Conservation (phyloP, 2,797 vertebrate species). For the Enteromius unitaeniatus region DNA sequence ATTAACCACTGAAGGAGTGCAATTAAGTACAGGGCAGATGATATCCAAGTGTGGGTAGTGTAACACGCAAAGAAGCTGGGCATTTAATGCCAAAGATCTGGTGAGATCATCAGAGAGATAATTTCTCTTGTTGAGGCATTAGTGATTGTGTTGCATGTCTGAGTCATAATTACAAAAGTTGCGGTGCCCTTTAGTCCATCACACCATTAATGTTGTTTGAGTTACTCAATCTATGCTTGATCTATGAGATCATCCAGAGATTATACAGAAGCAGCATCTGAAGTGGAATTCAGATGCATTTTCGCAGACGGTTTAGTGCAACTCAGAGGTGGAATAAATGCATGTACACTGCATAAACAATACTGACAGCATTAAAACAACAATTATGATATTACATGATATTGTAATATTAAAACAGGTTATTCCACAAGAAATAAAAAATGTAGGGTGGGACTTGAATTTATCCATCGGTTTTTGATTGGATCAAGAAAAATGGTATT, state of each 20-base stretch:
- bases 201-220: not conserved
- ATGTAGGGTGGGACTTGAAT: not conserved
- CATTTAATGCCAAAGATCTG: slow-evolving; percentile 49
- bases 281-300: not conserved
- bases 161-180: slow-evolving; percentile 38
- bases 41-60: slow-evolving; percentile 9
- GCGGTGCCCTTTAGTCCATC: not conserved
- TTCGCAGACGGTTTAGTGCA: not conserved
- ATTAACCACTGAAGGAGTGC: slow-evolving; percentile 33
- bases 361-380: not conserved
- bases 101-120: slow-evolving; percentile 66
- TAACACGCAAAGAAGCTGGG: slow-evolving; percentile 27
- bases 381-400: too few relatives aligned
- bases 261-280: too few relatives aligned
- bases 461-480: not conserved
- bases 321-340: not conserved
- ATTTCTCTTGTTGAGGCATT: slow-evolving; percentile 60
- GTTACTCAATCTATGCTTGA: too few relatives aligned
- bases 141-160: slow-evolving; percentile 20
- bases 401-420: not conserved
- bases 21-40: not conserved
- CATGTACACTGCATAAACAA: not conserved
- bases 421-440: not conserved
- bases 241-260: too few relatives aligned
- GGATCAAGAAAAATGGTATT: not conserved